Evolutionary conservation across 2,888 invertebrate genomes (phyloP), one percentile per base, ranked within the genome.

Genomic region (Leptodirus hochenwartii): DNA sequence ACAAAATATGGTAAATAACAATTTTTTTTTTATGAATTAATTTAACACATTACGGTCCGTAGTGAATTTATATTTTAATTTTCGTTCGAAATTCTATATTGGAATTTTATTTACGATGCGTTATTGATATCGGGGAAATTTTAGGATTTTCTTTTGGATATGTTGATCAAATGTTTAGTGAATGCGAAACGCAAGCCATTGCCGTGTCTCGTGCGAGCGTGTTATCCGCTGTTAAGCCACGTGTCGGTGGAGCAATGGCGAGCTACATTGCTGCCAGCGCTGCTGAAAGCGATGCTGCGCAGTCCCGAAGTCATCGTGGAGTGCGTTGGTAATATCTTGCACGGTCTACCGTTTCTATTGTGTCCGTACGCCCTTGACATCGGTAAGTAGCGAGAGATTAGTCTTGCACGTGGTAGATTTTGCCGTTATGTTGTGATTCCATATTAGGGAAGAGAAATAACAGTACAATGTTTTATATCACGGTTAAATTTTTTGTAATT

Each of bases 251-350:
- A 64, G 0, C 79, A 81, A 29, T 84, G 91, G 43, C 72, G 76
- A 44, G 66, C 63, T 25, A 59, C 59, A 4, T 52, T 95, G 24
- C 58, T 90, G 35, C 90, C 93, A 1, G 76, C 85, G 2, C 59
- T 91, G 31, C 84, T 88, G 51, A 88, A 90, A 51, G 75, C 87
- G 12, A 78, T 95, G 72, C 60, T 96, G 15, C 61, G 96, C 29
- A 91, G 84, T 56, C 93, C 96, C 0, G 96, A 96, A 62, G 72
- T 87, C 30, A 78, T 84, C 37, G 63, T 91, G 12, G 70, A 79
- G 50, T 72, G 75, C 11, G 77, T 91, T 20, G 80, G 80, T 0
- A 62, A 73, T 27, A 71, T 90, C 34, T 54, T 91, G 14, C 62
- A 64, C 5, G 71, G 72, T 30, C 49, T 88, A 4, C 62, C 68